Evolutionary conservation across 2,797 vertebrate species (phyloP), one percentile per base, ranked within the genome.

Genomic region (Enoplosus armatus): DNA sequence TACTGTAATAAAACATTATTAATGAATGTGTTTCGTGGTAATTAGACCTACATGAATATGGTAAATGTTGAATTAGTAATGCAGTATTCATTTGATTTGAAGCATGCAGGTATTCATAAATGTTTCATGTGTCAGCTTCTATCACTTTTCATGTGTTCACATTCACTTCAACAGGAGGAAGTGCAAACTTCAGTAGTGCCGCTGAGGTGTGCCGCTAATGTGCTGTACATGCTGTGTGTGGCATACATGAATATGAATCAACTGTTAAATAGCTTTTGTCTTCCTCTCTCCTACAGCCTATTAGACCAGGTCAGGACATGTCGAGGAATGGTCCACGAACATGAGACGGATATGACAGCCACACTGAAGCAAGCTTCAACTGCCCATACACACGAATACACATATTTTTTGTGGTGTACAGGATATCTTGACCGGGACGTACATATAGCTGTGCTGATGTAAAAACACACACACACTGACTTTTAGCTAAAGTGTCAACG

Each of bases 241-340:
- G 5, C 12, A 27, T 37, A 56, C 22, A 5, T 45, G n/a, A n/a
- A n/a, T 67, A 24, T 61, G 22, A 48, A 62, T 26, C 45, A 48
- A 59, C 16, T 65, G 41, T 58, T 56, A n/a, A 63, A 71, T 12
- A 43, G 56, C 62, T 59, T n/a, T 62, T 73, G 20, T 87, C 50
- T 84, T 76, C 69, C 29, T 78, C 31, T 85, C 53, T 78, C 64
- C 84, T 81, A 2, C 72, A 87, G 86, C 35, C 62, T 39, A 14
- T 65, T 27, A 59, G 56, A 75, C 76, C 82, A 80, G 76, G 74
- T 80, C 77, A 70, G 71, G 82, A 85, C 85, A 74, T 35, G 77
- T 82, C 11, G 37, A 53, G 16, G 77, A 85, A 67, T 37, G 62
- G 71, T 45, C 61, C 11, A 26, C 24, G 65, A 80, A 75, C 65